Evolutionary conservation across 2,888 invertebrate genomes (phyloP).

Genomic region (Oscheius onirici): DNA sequence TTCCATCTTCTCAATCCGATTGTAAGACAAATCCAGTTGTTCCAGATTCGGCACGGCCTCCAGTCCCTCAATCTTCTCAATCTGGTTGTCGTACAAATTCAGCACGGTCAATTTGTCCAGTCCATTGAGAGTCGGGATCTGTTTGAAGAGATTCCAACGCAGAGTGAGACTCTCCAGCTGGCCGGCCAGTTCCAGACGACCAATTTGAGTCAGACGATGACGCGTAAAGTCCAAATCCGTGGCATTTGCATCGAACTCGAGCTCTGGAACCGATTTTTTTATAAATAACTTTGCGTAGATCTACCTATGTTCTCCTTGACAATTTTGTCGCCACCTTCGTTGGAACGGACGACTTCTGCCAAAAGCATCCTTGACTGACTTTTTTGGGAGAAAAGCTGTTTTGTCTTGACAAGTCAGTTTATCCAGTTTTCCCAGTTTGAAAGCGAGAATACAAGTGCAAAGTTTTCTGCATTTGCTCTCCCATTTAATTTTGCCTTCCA

Average conservation of each 20-base stretch:
- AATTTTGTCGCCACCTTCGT: slow-evolving; percentile 41
- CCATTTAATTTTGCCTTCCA: no score
- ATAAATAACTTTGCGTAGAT: slow-evolving; percentile 17
- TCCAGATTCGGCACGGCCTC: slow-evolving; percentile 35
- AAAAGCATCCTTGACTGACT: neutral
- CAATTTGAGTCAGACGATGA: slow-evolving; percentile 31
- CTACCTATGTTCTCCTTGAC: slow-evolving; percentile 40
- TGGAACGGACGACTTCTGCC: slow-evolving; percentile 38
- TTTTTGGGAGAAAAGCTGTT: no score
- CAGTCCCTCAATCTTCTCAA: slow-evolving; percentile 28
- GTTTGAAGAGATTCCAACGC: slow-evolving; percentile 79
- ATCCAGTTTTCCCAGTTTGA: no score
- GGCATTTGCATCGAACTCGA: slow-evolving; percentile 21
- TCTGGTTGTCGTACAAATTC: slow-evolving; percentile 91
- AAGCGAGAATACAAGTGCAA: no score
- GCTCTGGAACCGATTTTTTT: slow-evolving; percentile 18
- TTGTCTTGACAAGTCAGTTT: no score
- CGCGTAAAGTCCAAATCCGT: slow-evolving; percentile 38
- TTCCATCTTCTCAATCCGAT: slow-evolving; percentile 78
- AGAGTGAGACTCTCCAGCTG: slow-evolving; percentile 36
- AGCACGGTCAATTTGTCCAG: slow-evolving; percentile 82
- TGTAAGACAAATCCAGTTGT: slow-evolving; percentile 82
- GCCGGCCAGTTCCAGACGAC: neutral
- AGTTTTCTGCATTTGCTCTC: no score
- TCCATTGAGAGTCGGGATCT: slow-evolving; percentile 87